Base-by-base conservation (phyloP, 1,140 invertebrate genomes). In the Delia radicum region DNA sequence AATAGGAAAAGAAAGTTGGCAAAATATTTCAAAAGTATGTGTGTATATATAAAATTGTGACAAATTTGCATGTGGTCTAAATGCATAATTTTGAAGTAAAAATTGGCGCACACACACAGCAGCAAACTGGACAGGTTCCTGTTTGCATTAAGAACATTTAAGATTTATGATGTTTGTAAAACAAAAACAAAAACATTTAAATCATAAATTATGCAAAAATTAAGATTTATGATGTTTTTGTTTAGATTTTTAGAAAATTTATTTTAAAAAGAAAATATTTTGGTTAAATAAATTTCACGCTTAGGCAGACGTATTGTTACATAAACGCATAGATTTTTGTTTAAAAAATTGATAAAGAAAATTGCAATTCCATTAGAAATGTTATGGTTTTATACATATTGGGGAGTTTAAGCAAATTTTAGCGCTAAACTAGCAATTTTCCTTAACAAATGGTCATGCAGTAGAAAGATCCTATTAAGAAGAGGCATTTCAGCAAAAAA, bases 101-200 rank as follows among this genome's bases (percentile, higher is more conserved):
- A 42, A 42, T 3, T 3, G 12, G 12, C 37, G 37, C 37, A 42
- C 37, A 42, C n/a, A 15, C 37, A 42, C 37, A 15, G n/a, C n/a
- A n/a, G n/a, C n/a, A n/a, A n/a, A 65, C 62, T 31, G 27, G 62
- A 69, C 65, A 33, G 65, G 29, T 69, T 69, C 13, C 65, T 69
- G 65, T 69, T 69, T 10, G 37, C 1, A 15, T 42, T 13, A 5
- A 42, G 37, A 15, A 33, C 2, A 69, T 33, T 21, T 69, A 33
- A 33, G 18, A 69, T 33, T 69, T 69, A 69, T 24, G n/a, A 18
- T 15, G 7, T 55, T 21, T 55, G n/a, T 21, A 21, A 55, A n/a
- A 33, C 15, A 27, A 21, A 27, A 28, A 63, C n/a, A n/a, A 21
- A 63, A 63, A 63, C 24, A 27, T 13, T 6, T 55, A 55, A 65